Conservation (phyloP, 2,797 vertebrate genomes). For the Balearica regulorum region DNA sequence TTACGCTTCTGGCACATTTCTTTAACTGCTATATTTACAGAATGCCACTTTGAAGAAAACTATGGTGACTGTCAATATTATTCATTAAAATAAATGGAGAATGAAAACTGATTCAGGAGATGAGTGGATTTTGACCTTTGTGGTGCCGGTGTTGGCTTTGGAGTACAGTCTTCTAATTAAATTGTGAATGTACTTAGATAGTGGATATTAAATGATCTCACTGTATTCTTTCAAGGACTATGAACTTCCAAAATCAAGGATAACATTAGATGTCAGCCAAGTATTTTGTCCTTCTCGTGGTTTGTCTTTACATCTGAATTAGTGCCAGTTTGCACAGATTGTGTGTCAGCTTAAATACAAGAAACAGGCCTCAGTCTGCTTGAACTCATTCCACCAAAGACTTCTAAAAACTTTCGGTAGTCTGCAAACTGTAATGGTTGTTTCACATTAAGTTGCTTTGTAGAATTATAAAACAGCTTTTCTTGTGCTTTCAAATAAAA, state of each 20-base stretch:
- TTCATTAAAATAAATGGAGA: constrained; percentile 47
- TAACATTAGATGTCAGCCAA: constrained; percentile 68
- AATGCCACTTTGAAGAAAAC: background rate
- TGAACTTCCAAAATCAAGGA: constrained; percentile 57
- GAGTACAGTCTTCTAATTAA: constrained; percentile 36
- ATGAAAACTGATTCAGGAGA: background rate
- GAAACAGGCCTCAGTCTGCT: constrained; percentile 68
- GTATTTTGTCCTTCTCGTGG: constrained; percentile 67
- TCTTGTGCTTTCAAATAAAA: constrained; percentile 72
- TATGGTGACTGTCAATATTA: background rate
- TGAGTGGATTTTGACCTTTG: constrained; percentile 39
- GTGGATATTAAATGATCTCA: constrained; percentile 51
- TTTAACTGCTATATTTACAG: background rate
- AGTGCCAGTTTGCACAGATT: constrained; percentile 73
- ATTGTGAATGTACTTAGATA: constrained; percentile 9
- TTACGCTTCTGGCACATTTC: background rate
- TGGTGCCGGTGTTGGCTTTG: background rate
- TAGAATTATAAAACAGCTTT: constrained; percentile 71
- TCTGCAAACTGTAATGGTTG: constrained; percentile 55
- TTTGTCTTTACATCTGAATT: constrained; percentile 73
- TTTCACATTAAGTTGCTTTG: constrained; percentile 67
- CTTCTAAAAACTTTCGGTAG: constrained; percentile 69
- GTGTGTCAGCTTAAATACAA: constrained; percentile 72
- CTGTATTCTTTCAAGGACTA: constrained; percentile 56
- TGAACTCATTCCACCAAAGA: constrained; percentile 69